These are phyloP conservation scores for Pelobates fuscus DNA, from an alignment of 2,113 vertebrate genomes.

Conservation along the genomic window DNA sequence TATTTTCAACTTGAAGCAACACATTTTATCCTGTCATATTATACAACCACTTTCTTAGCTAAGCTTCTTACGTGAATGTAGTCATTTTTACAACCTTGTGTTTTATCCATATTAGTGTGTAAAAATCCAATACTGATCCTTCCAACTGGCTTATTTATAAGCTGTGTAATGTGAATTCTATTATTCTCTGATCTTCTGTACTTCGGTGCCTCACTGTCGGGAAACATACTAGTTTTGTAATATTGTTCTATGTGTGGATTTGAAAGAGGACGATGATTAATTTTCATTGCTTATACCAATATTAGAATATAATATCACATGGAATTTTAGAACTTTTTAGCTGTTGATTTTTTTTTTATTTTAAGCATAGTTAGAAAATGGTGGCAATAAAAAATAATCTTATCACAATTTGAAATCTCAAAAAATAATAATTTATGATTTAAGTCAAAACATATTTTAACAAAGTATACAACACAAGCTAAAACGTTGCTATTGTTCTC, in stretches of 20 bases:
- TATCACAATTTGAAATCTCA: no score
- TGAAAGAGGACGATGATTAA: conserved; percentile 19
- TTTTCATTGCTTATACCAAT: background rate
- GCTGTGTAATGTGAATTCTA: conserved; percentile 42
- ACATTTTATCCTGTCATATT: conserved; percentile 21
- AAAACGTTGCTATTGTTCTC: no score
- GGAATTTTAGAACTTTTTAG: no score
- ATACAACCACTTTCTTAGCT: conserved; percentile 31
- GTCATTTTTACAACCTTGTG: conserved; percentile 40
- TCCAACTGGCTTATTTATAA: conserved; percentile 48
- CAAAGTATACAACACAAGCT: no score
- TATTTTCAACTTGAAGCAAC: conserved; percentile 40
- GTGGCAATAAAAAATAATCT: no score
- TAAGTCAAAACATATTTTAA: no score
- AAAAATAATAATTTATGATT: no score
- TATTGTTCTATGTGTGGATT: conserved; percentile 28
- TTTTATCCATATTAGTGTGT: conserved; percentile 41
- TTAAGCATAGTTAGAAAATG: no score
- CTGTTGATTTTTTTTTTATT: no score
- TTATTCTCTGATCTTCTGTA: conserved; percentile 40
- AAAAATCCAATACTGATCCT: conserved; percentile 38
- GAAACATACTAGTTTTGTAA: conserved; percentile 28
- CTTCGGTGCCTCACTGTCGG: conserved; percentile 28
- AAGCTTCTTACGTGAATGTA: conserved; percentile 35
- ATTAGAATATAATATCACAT: no score